These are phyloP conservation scores for Synergus laeviventris DNA, from an alignment of 2,888 invertebrate species.

Conservation along the genomic window DNA sequence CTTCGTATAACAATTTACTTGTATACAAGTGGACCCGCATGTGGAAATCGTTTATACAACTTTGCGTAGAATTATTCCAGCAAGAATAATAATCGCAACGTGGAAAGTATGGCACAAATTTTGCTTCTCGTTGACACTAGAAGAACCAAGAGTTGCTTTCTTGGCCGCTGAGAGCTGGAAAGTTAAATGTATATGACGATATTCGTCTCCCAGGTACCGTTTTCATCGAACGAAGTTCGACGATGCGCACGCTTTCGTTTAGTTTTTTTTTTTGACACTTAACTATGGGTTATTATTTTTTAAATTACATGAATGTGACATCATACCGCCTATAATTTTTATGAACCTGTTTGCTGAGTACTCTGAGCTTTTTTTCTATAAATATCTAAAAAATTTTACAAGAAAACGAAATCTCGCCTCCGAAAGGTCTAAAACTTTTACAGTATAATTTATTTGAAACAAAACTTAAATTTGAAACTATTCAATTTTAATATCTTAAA, in stretches of 20 bases:
- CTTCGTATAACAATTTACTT: constrained; percentile 47
- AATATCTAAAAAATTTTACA: too few relatives aligned
- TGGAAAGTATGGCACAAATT: constrained; percentile 28
- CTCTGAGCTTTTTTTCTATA: too few relatives aligned
- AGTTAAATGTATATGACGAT: constrained; percentile 37
- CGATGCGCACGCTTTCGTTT: constrained; percentile 40
- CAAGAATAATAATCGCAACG: constrained; percentile 25
- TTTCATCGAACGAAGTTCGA: constrained; percentile 39
- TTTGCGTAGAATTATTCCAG: constrained; percentile 27
- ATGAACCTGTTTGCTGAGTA: too few relatives aligned
- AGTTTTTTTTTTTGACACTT: constrained; percentile 35
- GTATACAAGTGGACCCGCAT: constrained; percentile 49
- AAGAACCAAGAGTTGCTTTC: background rate
- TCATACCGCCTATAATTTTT: too few relatives aligned
- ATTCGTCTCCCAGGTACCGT: constrained; percentile 37
- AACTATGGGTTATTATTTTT: constrained; percentile 14
- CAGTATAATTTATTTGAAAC: background rate
- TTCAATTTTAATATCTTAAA: background rate
- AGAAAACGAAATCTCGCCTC: background rate
- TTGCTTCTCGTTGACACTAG: constrained; percentile 31
- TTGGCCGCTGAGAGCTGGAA: constrained; percentile 32
- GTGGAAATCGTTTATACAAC: constrained; percentile 53
- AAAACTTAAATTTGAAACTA: background rate
- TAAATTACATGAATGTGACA: background rate
- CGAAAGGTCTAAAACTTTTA: background rate